These are phyloP conservation scores for Eretmocerus hayati DNA, from an alignment of 2,888 invertebrate species.

Conservation along the genomic window DNA sequence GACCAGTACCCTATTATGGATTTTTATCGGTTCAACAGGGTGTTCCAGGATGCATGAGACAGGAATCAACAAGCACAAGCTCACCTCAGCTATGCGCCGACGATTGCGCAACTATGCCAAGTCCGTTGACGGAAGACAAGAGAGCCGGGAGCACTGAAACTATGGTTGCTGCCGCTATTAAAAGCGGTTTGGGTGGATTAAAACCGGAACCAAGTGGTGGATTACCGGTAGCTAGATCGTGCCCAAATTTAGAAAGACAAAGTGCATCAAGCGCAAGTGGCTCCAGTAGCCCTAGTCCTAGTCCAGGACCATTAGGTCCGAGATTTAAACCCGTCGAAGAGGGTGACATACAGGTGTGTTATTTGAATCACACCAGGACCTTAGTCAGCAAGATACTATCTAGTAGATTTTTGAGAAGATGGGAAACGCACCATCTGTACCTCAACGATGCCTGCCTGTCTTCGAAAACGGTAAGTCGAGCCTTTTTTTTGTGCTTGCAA, in stretches of 20 bases:
- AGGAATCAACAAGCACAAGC: slow-evolving; percentile 44
- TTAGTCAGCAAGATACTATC: slow-evolving; percentile 73
- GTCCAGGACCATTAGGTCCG: slow-evolving; percentile 50
- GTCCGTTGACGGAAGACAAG: slow-evolving; percentile 15
- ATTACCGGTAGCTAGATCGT: slow-evolving; percentile 48
- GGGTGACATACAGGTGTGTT: slow-evolving; percentile 67
- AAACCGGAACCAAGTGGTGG: slow-evolving; percentile 31
- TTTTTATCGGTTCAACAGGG: slow-evolving; percentile 48
- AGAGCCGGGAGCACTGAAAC: slow-evolving; percentile 17
- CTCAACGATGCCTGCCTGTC: slow-evolving; percentile 62
- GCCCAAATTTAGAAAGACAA: slow-evolving; percentile 50
- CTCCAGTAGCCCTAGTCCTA: slow-evolving; percentile 45
- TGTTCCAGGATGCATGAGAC: slow-evolving; percentile 48
- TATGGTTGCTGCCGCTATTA: background rate
- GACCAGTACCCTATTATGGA: slow-evolving; percentile 44
- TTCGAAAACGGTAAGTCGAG: slow-evolving; percentile 65
- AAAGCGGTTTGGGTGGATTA: slow-evolving; percentile 27
- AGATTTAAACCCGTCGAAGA: slow-evolving; percentile 65
- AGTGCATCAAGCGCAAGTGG: slow-evolving; percentile 51
- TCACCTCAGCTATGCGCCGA: slow-evolving; percentile 40
- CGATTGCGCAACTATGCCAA: slow-evolving; percentile 44
- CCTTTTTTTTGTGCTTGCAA: no score
- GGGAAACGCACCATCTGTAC: slow-evolving; percentile 69
- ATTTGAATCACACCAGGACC: slow-evolving; percentile 69
- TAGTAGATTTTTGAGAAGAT: slow-evolving; percentile 67